Evolutionary conservation across 2,888 invertebrate genomes (phyloP).

Genomic region (Rhingia rostrata): DNA sequence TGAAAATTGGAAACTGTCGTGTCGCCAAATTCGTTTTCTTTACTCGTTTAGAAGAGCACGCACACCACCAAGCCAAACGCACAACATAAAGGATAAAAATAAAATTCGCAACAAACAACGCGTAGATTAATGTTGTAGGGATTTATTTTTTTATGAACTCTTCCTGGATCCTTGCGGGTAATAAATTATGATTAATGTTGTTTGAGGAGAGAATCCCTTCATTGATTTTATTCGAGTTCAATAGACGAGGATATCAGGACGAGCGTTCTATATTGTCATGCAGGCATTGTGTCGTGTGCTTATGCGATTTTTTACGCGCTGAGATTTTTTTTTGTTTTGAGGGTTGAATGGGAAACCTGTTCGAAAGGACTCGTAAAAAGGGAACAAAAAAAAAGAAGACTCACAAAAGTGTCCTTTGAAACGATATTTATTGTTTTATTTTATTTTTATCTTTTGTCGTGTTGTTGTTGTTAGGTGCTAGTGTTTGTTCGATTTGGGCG

Average conservation of each 20-base stretch:
- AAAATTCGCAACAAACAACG: constrained; percentile 27
- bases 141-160: constrained; percentile 16
- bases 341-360: constrained; percentile 68
- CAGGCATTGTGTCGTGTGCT: constrained; percentile 56
- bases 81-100: constrained; percentile 25
- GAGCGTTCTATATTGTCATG: constrained; percentile 42
- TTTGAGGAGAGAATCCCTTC: constrained; percentile 66
- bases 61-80: not conserved
- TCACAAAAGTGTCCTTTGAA: constrained; percentile 66
- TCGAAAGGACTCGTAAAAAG: constrained; percentile 53
- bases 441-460: constrained; percentile 51
- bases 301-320: constrained; percentile 56
- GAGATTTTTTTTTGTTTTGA: constrained; percentile 30
- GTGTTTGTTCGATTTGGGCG: not conserved
- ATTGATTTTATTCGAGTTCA: constrained; percentile 73
- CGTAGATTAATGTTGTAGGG: constrained; percentile 25
- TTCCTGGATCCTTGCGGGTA: constrained; percentile 45
- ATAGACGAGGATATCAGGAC: constrained; percentile 50
- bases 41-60: constrained; percentile 20
- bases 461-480: constrained; percentile 11
- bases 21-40: constrained; percentile 56
- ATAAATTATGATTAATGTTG: constrained; percentile 74
- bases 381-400: constrained; percentile 6
- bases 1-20: constrained; percentile 35
- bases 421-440: constrained; percentile 66